Evolutionary conservation across 2,113 vertebrate species (phyloP).

Genomic region (Hoplias malabaricus): DNA sequence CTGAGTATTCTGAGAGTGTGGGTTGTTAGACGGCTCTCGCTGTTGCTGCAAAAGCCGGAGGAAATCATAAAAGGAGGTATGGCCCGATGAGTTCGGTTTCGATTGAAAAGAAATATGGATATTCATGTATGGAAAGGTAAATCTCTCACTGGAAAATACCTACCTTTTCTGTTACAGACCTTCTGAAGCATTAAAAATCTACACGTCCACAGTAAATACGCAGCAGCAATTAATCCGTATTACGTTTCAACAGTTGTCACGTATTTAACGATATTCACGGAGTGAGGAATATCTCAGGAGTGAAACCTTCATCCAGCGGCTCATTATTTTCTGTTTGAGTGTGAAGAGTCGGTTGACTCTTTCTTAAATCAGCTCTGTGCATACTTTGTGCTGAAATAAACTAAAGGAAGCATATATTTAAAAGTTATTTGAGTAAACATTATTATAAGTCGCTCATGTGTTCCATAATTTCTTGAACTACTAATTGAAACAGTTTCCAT

Average conservation of each 20-base stretch:
- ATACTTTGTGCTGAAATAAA: conserved; percentile 13
- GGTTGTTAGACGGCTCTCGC: too few species aligned
- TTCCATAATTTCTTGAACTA: conserved; percentile 19
- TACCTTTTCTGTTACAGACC: neutral
- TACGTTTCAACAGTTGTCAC: neutral
- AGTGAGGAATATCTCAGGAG: neutral
- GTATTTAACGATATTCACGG: conserved; percentile 1
- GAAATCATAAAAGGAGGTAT: too few species aligned
- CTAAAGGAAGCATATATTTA: conserved; percentile 35
- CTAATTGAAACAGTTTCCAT: conserved; percentile 36
- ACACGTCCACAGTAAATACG: neutral
- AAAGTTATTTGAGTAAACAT: conserved; percentile 43
- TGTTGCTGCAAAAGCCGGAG: too few species aligned
- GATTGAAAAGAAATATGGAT: neutral
- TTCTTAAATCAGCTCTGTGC: neutral
- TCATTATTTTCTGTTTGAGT: neutral
- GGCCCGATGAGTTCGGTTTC: neutral
- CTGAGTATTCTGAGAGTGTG: too few species aligned
- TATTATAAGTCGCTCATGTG: conserved; percentile 33
- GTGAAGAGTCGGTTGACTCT: neutral
- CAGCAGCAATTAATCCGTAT: neutral
- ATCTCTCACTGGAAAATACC: neutral
- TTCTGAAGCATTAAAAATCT: neutral
- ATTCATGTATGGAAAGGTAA: neutral
- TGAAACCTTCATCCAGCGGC: neutral